These are phyloP conservation scores for Pangasius mekongensis DNA, from an alignment of 2,797 vertebrate genomes.

Conservation along the genomic window DNA sequence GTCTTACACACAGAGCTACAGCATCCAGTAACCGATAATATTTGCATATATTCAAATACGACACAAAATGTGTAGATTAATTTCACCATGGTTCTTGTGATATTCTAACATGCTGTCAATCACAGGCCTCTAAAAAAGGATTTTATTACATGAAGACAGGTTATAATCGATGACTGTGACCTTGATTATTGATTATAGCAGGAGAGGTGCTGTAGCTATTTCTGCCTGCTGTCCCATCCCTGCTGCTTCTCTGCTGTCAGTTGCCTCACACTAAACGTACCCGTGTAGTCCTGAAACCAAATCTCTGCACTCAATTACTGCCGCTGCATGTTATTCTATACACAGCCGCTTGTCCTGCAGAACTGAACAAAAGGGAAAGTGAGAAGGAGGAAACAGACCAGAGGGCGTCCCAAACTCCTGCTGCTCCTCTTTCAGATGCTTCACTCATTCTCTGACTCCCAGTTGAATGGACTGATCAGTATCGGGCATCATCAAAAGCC, in stretches of 20 bases:
- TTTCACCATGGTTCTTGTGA: conserved; percentile 38
- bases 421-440: conserved; percentile 21
- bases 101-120: conserved; percentile 47
- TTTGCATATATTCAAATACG: not conserved
- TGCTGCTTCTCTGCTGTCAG: conserved; percentile 34
- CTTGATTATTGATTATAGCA: conserved; percentile 60
- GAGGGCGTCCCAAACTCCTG: conserved; percentile 34
- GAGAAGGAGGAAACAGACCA: conserved; percentile 45
- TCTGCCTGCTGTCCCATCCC: conserved; percentile 50
- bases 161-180: conserved; percentile 63
- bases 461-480: not conserved
- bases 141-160: conserved; percentile 61
- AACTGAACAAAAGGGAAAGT: conserved; percentile 51
- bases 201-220: conserved; percentile 50
- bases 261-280: conserved; percentile 16
- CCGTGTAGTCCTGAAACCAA: conserved; percentile 48
- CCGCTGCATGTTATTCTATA: conserved; percentile 56
- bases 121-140: conserved; percentile 48
- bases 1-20: conserved; percentile 23
- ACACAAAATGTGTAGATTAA: conserved; percentile 17
- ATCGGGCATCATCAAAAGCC: conserved; percentile 1
- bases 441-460: not conserved
- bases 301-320: conserved; percentile 52
- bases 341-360: conserved; percentile 45
- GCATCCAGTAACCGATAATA: not conserved